These are phyloP conservation scores for Scrobipalpa costella DNA, from an alignment of 2,888 invertebrate species.

Conservation along the genomic window DNA sequence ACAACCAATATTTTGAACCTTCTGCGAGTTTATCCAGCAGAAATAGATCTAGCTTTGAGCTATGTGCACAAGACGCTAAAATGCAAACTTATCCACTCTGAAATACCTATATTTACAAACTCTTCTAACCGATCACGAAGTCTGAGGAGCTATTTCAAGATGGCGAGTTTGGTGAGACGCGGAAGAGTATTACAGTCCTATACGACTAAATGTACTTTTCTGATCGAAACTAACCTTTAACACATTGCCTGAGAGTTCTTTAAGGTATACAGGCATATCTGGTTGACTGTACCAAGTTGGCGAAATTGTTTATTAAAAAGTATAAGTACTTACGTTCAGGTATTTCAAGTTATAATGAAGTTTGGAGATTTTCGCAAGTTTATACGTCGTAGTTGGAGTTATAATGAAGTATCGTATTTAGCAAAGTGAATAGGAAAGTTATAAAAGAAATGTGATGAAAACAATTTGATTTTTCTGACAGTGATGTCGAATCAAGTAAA, in stretches of 20 bases:
- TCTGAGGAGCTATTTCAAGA: slow-evolving; percentile 2
- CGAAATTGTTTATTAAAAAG: slow-evolving; percentile 12
- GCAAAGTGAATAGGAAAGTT: background rate
- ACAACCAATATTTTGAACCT: no score
- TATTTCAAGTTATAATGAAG: slow-evolving; percentile 19
- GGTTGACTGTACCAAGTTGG: background rate
- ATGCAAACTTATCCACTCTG: background rate
- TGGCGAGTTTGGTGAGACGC: background rate
- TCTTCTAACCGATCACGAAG: background rate
- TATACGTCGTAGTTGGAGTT: background rate
- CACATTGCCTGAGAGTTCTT: no score
- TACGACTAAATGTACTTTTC: background rate
- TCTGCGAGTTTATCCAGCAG: no score
- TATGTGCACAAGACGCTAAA: background rate
- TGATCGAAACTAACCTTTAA: background rate
- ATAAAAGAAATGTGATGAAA: background rate
- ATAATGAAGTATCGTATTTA: background rate
- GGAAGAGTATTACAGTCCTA: background rate
- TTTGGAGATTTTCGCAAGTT: background rate
- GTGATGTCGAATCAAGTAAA: no score
- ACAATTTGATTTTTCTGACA: no score
- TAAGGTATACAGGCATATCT: background rate
- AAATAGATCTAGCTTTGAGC: no score
- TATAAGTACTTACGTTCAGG: background rate
- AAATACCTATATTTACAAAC: background rate